These are phyloP conservation scores for Drosophila borealis DNA, from an alignment of 2,888 invertebrate genomes.

Conservation along the genomic window DNA sequence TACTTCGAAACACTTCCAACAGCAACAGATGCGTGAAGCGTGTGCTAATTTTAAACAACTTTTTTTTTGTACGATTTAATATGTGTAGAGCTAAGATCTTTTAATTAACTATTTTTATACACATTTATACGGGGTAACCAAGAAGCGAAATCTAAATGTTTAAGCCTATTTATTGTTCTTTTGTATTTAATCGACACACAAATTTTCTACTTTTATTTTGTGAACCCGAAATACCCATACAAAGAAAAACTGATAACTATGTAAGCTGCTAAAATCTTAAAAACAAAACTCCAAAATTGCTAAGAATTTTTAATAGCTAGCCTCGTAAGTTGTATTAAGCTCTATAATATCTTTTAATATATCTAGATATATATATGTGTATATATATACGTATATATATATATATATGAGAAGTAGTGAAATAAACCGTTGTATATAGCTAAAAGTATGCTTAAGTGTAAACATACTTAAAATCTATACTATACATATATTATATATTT, in stretches of 20 bases:
- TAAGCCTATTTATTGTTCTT: conserved; percentile 78
- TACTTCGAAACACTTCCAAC: conserved; percentile 59
- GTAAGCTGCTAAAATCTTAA: conserved; percentile 46
- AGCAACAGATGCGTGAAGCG: conserved; percentile 39
- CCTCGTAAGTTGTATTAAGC: conserved; percentile 37
- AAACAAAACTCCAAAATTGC: conserved; percentile 58
- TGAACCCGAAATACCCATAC: conserved; percentile 47
- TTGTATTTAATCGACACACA: conserved; percentile 60
- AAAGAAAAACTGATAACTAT: conserved; percentile 60
- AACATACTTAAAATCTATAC: conserved; percentile 32
- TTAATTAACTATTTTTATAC: conserved; percentile 73
- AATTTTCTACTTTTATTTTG: conserved; percentile 71
- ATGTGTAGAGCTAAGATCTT: conserved; percentile 62
- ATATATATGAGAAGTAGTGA: conserved; percentile 46
- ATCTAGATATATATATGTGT: conserved; percentile 14
- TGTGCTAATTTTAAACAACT: conserved; percentile 63
- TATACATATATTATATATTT: conserved; percentile 24
- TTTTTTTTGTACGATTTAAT: conserved; percentile 54
- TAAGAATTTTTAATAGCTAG: conserved; percentile 56
- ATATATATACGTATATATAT: conserved; percentile 14
- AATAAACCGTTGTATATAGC: conserved; percentile 67
- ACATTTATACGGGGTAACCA: conserved; percentile 58
- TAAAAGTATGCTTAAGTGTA: conserved; percentile 40
- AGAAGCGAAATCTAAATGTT: conserved; percentile 54
- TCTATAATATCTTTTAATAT: conserved; percentile 17